Percentiles rank a stretch among this genome's conserved stretches.
These are phyloP conservation scores for Muraenolepis orangiensis DNA, from an alignment of 2,797 vertebrate species.

Conservation along the genomic window DNA sequence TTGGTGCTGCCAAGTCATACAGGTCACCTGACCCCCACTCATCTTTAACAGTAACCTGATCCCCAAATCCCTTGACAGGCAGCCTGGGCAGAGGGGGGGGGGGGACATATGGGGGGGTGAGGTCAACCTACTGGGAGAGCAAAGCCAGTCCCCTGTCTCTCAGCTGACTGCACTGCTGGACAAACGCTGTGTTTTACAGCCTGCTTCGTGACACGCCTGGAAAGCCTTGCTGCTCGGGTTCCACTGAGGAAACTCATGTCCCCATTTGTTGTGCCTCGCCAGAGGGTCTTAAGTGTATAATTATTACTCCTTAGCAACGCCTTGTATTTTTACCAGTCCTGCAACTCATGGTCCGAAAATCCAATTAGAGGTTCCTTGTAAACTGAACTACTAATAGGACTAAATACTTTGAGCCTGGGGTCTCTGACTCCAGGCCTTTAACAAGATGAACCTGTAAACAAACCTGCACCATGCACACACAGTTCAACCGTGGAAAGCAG, in stretches of 20 bases:
- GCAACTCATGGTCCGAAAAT: slow-evolving; percentile 20
- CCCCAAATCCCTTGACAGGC: neutral
- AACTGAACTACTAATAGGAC: slow-evolving; percentile 29
- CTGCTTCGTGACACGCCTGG: neutral
- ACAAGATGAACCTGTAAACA: neutral
- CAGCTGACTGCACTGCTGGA: neutral
- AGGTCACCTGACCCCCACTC: neutral
- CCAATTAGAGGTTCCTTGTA: slow-evolving; percentile 42
- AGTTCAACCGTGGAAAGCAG: neutral
- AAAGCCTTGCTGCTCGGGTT: neutral
- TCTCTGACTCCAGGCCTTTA: slow-evolving; percentile 22
- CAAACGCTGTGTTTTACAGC: neutral
- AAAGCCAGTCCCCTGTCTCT: neutral
- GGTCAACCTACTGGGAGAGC: neutral
- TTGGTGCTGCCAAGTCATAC: neutral
- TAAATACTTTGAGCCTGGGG: slow-evolving; percentile 18
- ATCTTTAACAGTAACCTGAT: neutral
- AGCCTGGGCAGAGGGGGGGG: no score
- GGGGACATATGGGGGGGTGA: neutral
- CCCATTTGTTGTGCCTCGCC: neutral
- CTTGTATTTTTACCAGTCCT: slow-evolving; percentile 36
- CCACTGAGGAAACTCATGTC: neutral
- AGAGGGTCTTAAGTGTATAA: neutral
- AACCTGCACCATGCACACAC: neutral
- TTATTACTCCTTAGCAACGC: neutral